Base-by-base conservation (phyloP, 2,888 invertebrate species). In the Steinernema hermaphroditum region DNA sequence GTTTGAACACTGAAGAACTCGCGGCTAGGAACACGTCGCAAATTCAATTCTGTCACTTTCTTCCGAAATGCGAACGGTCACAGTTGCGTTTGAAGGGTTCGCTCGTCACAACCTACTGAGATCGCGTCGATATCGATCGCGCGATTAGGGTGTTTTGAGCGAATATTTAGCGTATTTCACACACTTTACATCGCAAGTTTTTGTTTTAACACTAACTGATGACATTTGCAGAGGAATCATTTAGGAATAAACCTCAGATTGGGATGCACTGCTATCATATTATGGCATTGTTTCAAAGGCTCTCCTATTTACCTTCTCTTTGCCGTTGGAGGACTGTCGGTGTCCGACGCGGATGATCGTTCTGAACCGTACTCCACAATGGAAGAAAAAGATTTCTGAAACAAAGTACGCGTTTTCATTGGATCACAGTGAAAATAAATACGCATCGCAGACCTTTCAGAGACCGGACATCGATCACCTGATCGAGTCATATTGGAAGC, bases 381-480 rank as follows among this genome's bases (percentile, higher is more conserved):
- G 62, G 62, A 62, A 62, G 27, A 22, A 29, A 32, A 34, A 32
- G 2, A 32, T 9, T 4, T 62, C 62, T 62, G 62, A 29, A 62
- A 62, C 16, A 8, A 62, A 62, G 22, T 62, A 32, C 6, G 62
- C 16, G 16, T 16, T 27, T 62, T 29, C 27, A 14, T 62, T 29
- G 62, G 37, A 12, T 37, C n/a, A n/a, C n/a, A 37, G 37, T 37
- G 12, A 37, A 62, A 29, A 8, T 14, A 34, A 62, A 62, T 2
- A 16, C 62, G 34, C 37, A 37, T 8, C 27, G 62, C 32, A 34
- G 9, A 29, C n/a, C 1, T n/a, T 29, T n/a, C 32, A 2, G 16
- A 46, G 46, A 62, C n/a, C n/a, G 32, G 32, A 62, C 34, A n/a
- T 29, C 62, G 62, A 62, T 62, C 62, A 62, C 32, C 29, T 62